Conservation (phyloP, 2,797 vertebrate genomes). For the Eulemur albifrons region DNA sequence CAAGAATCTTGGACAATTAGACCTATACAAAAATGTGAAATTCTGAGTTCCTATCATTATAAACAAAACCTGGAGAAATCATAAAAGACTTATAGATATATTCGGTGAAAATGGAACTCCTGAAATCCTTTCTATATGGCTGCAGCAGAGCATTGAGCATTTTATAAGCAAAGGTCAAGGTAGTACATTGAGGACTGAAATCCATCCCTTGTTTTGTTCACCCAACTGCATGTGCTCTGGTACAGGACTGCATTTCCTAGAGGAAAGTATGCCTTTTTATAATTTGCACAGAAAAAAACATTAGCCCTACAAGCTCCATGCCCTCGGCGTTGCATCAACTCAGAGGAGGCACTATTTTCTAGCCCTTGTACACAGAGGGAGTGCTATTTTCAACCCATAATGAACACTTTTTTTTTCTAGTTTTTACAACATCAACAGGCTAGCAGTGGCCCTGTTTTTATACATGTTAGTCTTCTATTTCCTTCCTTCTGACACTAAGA, state of each 20-base stretch:
- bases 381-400: background rate
- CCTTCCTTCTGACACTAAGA: background rate
- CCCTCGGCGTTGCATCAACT: background rate
- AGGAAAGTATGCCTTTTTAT: background rate
- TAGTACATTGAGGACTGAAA: fast-evolving
- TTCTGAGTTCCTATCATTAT: background rate
- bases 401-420: background rate
- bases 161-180: background rate
- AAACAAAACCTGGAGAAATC: background rate
- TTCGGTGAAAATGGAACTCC: background rate
- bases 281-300: background rate
- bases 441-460: background rate
- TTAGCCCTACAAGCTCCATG: background rate
- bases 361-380: background rate
- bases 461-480: background rate
- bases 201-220: background rate
- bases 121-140: background rate
- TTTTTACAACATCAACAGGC: background rate
- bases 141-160: background rate
- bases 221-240: background rate
- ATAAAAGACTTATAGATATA: background rate
- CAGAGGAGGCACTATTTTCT: background rate
- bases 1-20: background rate
- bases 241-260: background rate
- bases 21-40: background rate